phyloP scores from a whole-genome alignment of 92 coral and sea anemone genomes.

The Plumapathes pennacea region DNA sequence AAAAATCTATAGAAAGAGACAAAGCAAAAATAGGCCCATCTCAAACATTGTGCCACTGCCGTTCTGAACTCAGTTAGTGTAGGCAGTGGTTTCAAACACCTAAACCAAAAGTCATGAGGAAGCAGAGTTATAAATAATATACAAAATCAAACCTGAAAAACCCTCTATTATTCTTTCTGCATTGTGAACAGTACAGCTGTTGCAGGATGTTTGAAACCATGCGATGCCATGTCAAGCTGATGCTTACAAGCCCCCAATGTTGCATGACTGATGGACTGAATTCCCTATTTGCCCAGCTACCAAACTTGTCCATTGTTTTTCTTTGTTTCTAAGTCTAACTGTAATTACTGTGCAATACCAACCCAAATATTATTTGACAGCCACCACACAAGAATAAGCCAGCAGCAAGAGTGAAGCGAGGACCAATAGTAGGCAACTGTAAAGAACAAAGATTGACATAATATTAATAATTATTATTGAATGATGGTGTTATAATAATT shows the following conservation, averaged over 20 bases:
- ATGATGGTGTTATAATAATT: not conserved
- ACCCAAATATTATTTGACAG: constrained; percentile 69
- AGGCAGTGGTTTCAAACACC: not conserved
- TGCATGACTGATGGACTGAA: too few relatives aligned
- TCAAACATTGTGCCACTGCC: not conserved
- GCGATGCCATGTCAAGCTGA: too few relatives aligned
- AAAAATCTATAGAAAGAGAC: constrained; percentile 62
- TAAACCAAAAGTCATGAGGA: not conserved
- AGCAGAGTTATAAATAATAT: not conserved
- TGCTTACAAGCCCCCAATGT: too few relatives aligned
- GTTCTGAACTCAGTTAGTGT: not conserved
- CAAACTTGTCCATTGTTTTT: not conserved
- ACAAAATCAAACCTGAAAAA: not conserved
- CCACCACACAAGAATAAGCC: constrained; percentile 73
- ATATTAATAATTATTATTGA: too few relatives aligned
- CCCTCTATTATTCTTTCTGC: too few relatives aligned
- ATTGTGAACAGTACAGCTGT: too few relatives aligned
- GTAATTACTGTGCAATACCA: not conserved
- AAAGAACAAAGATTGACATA: not conserved
- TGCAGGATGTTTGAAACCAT: too few relatives aligned
- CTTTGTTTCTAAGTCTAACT: not conserved
- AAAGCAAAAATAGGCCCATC: not conserved
- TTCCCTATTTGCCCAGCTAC: too few relatives aligned
- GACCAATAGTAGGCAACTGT: constrained; percentile 86
- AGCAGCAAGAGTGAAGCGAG: constrained; percentile 60